Conservation (phyloP, 1,140 invertebrate genomes). For the Eumaeus atala region DNA sequence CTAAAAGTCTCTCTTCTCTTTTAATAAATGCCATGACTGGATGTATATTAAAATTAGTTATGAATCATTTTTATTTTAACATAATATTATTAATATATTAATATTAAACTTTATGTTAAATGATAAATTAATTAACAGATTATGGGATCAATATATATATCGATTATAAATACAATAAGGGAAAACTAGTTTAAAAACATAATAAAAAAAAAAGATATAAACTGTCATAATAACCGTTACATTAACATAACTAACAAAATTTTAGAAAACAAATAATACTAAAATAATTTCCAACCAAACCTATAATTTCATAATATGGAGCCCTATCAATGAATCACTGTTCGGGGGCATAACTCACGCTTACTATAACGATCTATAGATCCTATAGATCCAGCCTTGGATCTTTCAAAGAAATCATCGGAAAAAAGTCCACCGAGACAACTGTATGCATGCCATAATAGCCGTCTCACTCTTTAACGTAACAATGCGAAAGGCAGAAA, state of each 20-base stretch:
- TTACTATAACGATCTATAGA: conserved; percentile 50
- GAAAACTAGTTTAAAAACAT: too few relatives aligned
- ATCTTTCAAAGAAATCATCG: conserved; percentile 59
- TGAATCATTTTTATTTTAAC: too few relatives aligned
- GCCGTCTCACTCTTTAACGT: conserved; percentile 32
- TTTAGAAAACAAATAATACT: conserved; percentile 7
- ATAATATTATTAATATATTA: too few relatives aligned
- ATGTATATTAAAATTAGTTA: too few relatives aligned
- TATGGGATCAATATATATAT: too few relatives aligned
- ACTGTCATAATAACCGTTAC: not conserved
- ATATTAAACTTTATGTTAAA: too few relatives aligned
- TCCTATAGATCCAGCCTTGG: conserved; percentile 41
- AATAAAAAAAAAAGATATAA: too few relatives aligned
- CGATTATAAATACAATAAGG: too few relatives aligned
- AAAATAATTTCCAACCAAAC: conserved; percentile 30
- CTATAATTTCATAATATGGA: conserved; percentile 40
- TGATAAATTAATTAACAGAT: too few relatives aligned
- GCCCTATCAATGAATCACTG: conserved; percentile 48
- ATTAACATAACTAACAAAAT: conserved; percentile 1
- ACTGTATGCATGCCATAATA: conserved; percentile 60
- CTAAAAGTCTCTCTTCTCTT: too few relatives aligned
- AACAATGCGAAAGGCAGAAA: conserved; percentile 19
- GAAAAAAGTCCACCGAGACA: conserved; percentile 49
- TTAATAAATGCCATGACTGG: too few relatives aligned
- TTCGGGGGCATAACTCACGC: conserved; percentile 50